Conservation (phyloP, 1,140 invertebrate species). For the Drosophila erecta region DNA sequence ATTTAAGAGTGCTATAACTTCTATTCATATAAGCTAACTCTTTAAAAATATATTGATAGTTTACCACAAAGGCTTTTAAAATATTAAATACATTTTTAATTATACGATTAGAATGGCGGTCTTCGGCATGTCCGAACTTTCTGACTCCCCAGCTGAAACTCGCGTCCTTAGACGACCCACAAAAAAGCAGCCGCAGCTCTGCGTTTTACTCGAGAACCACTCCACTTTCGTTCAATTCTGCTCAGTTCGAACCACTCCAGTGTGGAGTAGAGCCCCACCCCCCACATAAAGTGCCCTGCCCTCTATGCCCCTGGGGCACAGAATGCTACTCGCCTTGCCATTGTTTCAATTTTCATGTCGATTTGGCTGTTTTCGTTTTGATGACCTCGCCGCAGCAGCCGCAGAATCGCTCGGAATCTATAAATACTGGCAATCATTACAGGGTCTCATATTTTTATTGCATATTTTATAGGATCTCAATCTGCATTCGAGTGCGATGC, state of each 20-base stretch:
- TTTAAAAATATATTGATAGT: too few species aligned
- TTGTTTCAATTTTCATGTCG: constrained; percentile 80
- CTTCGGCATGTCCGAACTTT: neutral
- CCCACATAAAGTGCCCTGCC: constrained; percentile 2
- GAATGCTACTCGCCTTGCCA: constrained; percentile 57
- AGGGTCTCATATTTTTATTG: constrained; percentile 75
- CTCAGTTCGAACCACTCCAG: constrained; percentile 27
- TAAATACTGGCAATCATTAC: constrained; percentile 69
- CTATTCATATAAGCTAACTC: too few species aligned
- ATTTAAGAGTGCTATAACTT: too few species aligned
- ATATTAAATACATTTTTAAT: too few species aligned
- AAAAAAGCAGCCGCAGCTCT: constrained; percentile 73
- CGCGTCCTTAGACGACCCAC: constrained; percentile 21
- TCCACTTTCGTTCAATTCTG: constrained; percentile 25
- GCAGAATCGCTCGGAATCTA: constrained; percentile 52
- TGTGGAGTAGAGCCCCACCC: neutral
- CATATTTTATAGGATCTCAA: constrained; percentile 63
- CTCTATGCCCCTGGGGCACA: constrained; percentile 16
- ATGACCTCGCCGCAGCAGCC: constrained; percentile 60
- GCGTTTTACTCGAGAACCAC: constrained; percentile 68
- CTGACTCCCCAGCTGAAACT: neutral
- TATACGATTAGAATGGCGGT: too few species aligned
- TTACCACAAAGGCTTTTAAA: too few species aligned
- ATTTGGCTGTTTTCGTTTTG: constrained; percentile 68
- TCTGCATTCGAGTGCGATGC: constrained; percentile 29